Evolutionary conservation across 2,888 invertebrate species (phyloP).

Genomic region (Archaeoteleia sp.): DNA sequence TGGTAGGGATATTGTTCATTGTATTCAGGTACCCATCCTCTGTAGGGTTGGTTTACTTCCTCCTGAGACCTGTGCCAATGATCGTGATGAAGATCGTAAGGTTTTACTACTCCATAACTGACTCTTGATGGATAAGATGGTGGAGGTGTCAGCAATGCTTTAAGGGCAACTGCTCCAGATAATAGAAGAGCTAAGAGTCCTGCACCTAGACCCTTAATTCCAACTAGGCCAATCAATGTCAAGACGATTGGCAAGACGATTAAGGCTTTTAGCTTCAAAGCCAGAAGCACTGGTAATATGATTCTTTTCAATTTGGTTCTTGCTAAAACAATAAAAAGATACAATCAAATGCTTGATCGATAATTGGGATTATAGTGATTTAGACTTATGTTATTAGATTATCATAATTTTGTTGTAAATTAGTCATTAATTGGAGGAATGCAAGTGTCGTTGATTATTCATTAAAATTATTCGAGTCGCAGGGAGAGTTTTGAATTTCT

Average conservation of each 20-base stretch:
- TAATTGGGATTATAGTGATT: too few relatives aligned
- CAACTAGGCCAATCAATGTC: conserved; percentile 79
- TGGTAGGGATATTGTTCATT: conserved; percentile 68
- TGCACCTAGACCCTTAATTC: conserved; percentile 81
- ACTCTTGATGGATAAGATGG: conserved; percentile 65
- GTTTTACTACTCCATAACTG: conserved; percentile 68
- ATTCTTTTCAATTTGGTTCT: conserved; percentile 80
- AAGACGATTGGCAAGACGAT: conserved; percentile 79
- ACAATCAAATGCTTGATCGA: too few relatives aligned
- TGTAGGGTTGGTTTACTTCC: conserved; percentile 68
- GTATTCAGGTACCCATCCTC: conserved; percentile 69
- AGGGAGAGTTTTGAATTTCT: conserved; percentile 46
- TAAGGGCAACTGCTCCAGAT: conserved; percentile 75
- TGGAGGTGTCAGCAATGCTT: conserved; percentile 67
- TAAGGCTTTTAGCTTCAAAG: conserved; percentile 79
- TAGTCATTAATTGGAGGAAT: conserved; percentile 42
- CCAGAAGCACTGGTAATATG: conserved; percentile 79
- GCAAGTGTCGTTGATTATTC: conserved; percentile 40
- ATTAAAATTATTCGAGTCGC: conserved; percentile 44
- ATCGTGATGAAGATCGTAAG: conserved; percentile 70
- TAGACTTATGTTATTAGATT: too few relatives aligned
- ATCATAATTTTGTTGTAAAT: conserved; percentile 16
- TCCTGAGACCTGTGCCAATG: conserved; percentile 73
- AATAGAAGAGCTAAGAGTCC: conserved; percentile 79
- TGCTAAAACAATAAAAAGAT: conserved; percentile 67